Evolutionary conservation across 2,888 invertebrate species (phyloP).

Genomic region (Synanthedon formicaeformis): DNA sequence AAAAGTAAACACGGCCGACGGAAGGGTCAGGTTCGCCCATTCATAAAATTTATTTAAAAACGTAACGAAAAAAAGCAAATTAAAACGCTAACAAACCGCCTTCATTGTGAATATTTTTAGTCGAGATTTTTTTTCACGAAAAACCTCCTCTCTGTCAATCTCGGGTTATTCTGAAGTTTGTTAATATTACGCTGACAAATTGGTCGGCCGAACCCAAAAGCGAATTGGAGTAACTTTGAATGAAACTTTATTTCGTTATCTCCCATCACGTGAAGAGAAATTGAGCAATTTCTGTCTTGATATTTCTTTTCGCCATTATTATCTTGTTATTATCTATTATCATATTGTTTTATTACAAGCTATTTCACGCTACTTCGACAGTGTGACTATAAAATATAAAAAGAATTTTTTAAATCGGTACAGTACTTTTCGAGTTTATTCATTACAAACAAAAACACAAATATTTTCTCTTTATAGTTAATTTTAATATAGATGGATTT

Average conservation of each 20-base stretch:
- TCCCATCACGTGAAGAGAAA: conserved; percentile 15
- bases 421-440: no score
- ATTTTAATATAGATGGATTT: no score
- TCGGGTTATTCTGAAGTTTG: conserved; percentile 17
- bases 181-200: conserved; percentile 25
- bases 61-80: conserved; percentile 7
- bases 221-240: conserved; percentile 11
- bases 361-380: no score
- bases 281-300: conserved; percentile 5
- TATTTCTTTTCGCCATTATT: conserved; percentile 3
- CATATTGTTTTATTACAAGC: no score
- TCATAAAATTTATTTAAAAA: background rate
- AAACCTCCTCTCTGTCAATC: conserved; percentile 19
- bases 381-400: no score
- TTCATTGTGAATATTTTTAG: conserved; percentile 18
- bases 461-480: no score
- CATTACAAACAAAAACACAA: no score
- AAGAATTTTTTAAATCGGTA: no score
- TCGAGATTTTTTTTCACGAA: conserved; percentile 23
- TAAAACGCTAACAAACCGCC: conserved; percentile 13
- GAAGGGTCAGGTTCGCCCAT: background rate
- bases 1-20: conserved; percentile 1
- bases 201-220: conserved; percentile 15
- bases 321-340: background rate
- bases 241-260: conserved; percentile 34